Evolutionary conservation across 1,140 invertebrate genomes (phyloP), one percentile per base, ranked within the genome.

Genomic region (Alviniconcha marisindica): DNA sequence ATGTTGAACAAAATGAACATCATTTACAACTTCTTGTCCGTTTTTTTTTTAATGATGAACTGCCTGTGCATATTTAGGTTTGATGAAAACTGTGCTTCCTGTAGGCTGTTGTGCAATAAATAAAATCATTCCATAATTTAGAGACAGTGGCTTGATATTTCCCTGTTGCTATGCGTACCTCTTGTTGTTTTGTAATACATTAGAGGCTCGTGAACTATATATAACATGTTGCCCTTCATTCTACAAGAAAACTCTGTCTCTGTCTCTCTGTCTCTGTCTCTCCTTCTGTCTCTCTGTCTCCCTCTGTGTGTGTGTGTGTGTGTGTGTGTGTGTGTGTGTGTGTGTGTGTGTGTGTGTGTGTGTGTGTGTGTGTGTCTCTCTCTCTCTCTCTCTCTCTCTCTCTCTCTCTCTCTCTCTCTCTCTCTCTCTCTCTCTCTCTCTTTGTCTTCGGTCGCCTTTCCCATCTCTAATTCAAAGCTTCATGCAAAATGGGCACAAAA

Each of bases 341-440:
- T 28, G 56, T 60, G 56, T 60, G 56, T 24, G 56, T 60, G 56
- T n/a, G 56, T 60, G 56, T n/a, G 56, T 60, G 56, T 60, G 56
- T 60, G 56, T 60, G 56, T 60, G 56, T 60, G 56, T 60, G 56
- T 28, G 56, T 60, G 56, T 28, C 56, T 48, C 44, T 48, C 44
- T 48, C 44, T 48, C 44, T 48, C 44, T 48, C 44, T 48, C 44
- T 48, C 44, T 48, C 44, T 48, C 44, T 48, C 44, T 48, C 44
- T 48, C 44, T 48, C 44, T 48, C 44, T 48, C 44, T 48, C 44
- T 48, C 44, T 48, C 44, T 48, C 44, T 48, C 44, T 48, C 44
- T 48, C 44, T 48, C 44, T 48, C 44, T 48, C 44, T 48, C 44
- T 48, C 44, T 48, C 44, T 48, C 44, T 48, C 44, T 48, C 7